Evolutionary conservation across 53 echinoderm and acorn worm species (phyloP), one percentile per base, ranked within the genome.

Genomic region (Hippasteria phrygiana): DNA sequence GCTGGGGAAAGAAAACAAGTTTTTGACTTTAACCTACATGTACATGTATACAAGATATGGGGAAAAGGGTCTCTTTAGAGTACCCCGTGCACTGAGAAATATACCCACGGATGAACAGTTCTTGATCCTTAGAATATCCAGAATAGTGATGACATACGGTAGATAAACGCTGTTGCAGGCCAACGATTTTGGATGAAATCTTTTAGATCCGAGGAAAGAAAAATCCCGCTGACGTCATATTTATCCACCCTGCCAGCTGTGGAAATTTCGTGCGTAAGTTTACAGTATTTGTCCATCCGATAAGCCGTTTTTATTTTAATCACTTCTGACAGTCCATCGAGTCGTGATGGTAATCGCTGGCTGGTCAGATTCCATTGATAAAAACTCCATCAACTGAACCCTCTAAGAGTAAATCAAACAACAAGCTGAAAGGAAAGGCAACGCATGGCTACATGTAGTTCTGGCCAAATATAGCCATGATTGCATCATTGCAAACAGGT

Each of bases 281-380:
- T 59, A 33, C 51, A 47, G 18, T 76, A n/a, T n/a, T n/a, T n/a
- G 22, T 76, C 76, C 47, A 76, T 76, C 76, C 28, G 54, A 76
- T 50, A 76, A 73, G 35, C 34, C 51, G 18, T 6, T 54, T 76
- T 73, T 76, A 4, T 10, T 24, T 34, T 28, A 20, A 32, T 20
- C 4, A 13, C 17, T 14, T 33, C 33, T 76, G 43, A 45, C 38
- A 11, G 47, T 1, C 31, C 33, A 48, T 51, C 51, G 31, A 59
- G 59, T 76, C 76, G 27, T 76, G 47, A 34, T 33, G 51, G 33
- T 16, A 17, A 76, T 76, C 76, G 51, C 47, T 32, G 16, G 34
- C 50, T 55, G 55, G 14, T 35, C 79, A 79, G 79, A 62, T 79
- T 79, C 56, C 26, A 38, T 14, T 2, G 62, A 79, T 55, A 56